A percentile compares a stretch with the other conserved stretches of the same genome.
These are phyloP conservation scores for Argya squamiceps DNA, from an alignment of 2,797 vertebrate species.

Conservation along the genomic window DNA sequence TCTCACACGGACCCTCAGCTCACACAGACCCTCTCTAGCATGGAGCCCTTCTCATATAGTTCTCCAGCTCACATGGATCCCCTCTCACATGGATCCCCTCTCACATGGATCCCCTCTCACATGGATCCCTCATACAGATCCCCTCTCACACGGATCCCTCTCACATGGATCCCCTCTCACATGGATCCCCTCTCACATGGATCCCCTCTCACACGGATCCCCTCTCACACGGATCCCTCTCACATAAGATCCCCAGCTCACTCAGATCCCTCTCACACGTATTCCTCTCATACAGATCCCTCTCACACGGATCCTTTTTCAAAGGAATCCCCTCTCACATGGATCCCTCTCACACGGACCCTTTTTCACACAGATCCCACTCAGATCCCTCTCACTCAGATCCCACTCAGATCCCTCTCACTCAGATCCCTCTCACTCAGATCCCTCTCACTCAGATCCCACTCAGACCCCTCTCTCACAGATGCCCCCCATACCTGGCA, in stretches of 20 bases:
- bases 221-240: rapidly evolving
- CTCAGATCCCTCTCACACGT: rapidly evolving
- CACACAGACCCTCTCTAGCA: too few relatives aligned
- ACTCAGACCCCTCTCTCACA: not conserved
- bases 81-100: too few relatives aligned
- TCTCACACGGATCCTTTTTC: not conserved
- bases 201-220: rapidly evolving
- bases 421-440: rapidly evolving
- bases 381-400: rapidly evolving
- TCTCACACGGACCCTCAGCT: rapidly evolving
- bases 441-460: too few relatives aligned
- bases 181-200: rapidly evolving
- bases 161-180: too few relatives aligned
- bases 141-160: too few relatives aligned
- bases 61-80: too few relatives aligned
- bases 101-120: too few relatives aligned
- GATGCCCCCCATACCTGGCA: slow-evolving; percentile 79
- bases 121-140: too few relatives aligned
- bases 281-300: too few relatives aligned
- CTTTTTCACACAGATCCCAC: rapidly evolving
- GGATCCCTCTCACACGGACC: rapidly evolving
- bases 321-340: too few relatives aligned
- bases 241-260: not conserved
- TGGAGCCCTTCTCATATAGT: too few relatives aligned
- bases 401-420: not conserved